Evolutionary conservation across 2,113 vertebrate species (phyloP).

Genomic region (Cyrtonyx montezumae): DNA sequence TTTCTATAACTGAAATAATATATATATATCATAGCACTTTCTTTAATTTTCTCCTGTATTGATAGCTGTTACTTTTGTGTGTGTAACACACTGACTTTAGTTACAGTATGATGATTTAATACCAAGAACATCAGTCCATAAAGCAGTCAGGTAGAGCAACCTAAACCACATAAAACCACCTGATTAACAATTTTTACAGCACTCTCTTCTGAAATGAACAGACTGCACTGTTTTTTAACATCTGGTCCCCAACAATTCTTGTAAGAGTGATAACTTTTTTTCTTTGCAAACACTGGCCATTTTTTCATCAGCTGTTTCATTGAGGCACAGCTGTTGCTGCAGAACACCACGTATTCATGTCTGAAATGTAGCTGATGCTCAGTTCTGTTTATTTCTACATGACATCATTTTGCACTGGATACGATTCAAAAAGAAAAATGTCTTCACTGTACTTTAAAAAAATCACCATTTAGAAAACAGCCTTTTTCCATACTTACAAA

Average conservation of each 20-base stretch:
- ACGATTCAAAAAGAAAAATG: slow-evolving; percentile 57
- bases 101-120: slow-evolving; percentile 17
- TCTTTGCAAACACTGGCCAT: slow-evolving; percentile 6
- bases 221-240: slow-evolving; percentile 50
- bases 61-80: background rate
- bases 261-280: slow-evolving; percentile 30
- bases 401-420: slow-evolving; percentile 9
- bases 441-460: slow-evolving; percentile 33
- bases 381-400: slow-evolving; percentile 44
- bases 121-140: background rate
- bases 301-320: slow-evolving; percentile 16
- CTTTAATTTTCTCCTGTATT: background rate
- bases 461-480: background rate
- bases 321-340: slow-evolving; percentile 52
- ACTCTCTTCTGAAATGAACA: slow-evolving; percentile 55
- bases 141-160: slow-evolving; percentile 29
- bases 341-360: background rate
- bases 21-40: background rate
- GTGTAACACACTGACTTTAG: background rate
- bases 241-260: slow-evolving; percentile 60
- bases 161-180: slow-evolving; percentile 8
- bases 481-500: background rate
- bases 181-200: slow-evolving; percentile 65
- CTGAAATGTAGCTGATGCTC: slow-evolving; percentile 1
- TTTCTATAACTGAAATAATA: background rate